Percentiles rank a stretch among this genome's conserved stretches.
These are phyloP conservation scores for Myotis planiceps DNA, from an alignment of 2,797 vertebrate species.

Conservation along the genomic window DNA sequence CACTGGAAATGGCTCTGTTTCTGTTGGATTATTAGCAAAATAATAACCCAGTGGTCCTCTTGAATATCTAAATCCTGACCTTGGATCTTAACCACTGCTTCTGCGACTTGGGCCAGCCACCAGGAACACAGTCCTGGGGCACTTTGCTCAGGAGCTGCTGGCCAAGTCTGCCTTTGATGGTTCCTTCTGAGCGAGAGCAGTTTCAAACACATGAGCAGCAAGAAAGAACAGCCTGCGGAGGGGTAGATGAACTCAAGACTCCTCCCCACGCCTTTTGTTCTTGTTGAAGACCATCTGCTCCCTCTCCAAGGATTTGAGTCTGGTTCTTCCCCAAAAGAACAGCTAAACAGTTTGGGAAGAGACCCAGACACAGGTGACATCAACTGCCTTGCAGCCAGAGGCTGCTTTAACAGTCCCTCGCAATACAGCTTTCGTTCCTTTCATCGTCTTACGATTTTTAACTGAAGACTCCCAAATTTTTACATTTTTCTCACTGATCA, in stretches of 20 bases:
- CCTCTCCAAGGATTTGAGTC: neutral
- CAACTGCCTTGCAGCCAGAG: neutral
- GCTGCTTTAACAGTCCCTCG: neutral
- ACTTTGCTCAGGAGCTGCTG: neutral
- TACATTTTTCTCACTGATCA: neutral
- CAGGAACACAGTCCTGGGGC: neutral
- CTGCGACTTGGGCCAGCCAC: neutral
- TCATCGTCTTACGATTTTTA: neutral
- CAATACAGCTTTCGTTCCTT: neutral
- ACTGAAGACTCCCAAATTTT: neutral
- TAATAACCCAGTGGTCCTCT: neutral
- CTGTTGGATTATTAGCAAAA: neutral
- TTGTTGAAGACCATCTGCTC: neutral
- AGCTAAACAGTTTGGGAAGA: neutral
- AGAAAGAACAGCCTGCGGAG: too few species aligned
- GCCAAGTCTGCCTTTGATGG: neutral
- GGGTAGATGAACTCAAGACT: neutral
- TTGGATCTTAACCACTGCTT: neutral
- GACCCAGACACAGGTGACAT: neutral
- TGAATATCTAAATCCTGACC: neutral
- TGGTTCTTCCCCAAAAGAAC: neutral
- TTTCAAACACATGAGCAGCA: neutral
- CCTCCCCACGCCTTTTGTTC: too few species aligned
- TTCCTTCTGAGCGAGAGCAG: neutral
- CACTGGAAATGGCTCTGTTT: neutral